Evolutionary conservation across 2,113 vertebrate genomes (phyloP).

Genomic region (Neoarius graeffei): DNA sequence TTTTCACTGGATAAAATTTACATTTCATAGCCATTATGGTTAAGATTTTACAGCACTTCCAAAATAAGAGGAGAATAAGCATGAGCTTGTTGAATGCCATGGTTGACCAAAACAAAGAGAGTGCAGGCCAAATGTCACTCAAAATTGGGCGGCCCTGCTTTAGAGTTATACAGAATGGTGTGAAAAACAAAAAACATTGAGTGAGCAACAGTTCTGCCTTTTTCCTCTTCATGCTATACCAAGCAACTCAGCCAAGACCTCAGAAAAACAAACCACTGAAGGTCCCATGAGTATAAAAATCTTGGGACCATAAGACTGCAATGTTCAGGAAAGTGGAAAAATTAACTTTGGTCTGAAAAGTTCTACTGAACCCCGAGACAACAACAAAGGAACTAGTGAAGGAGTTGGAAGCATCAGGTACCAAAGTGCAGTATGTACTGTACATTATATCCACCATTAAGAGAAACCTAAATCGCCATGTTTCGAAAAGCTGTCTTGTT

Average conservation of each 20-base stretch:
- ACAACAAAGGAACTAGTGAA: background rate
- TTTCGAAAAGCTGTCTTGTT: background rate
- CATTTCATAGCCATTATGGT: too few relatives aligned
- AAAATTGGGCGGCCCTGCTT: too few relatives aligned
- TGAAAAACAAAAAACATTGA: too few relatives aligned
- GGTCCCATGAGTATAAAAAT: background rate
- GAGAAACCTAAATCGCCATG: background rate
- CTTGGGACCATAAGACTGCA: background rate
- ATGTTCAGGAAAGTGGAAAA: slow-evolving; percentile 8
- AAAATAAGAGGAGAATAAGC: too few relatives aligned
- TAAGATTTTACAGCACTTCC: too few relatives aligned
- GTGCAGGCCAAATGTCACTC: too few relatives aligned
- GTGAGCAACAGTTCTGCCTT: background rate
- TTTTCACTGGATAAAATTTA: too few relatives aligned
- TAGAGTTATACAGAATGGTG: too few relatives aligned
- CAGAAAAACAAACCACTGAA: background rate
- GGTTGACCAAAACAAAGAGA: too few relatives aligned
- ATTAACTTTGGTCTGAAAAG: background rate
- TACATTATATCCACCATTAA: background rate
- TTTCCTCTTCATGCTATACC: background rate
- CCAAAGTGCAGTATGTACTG: background rate
- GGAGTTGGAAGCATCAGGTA: background rate
- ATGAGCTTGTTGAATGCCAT: too few relatives aligned
- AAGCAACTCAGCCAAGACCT: background rate
- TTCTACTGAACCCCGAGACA: background rate